Conservation (phyloP, 1,140 invertebrate genomes). For the Heliconius eleuchia region DNA sequence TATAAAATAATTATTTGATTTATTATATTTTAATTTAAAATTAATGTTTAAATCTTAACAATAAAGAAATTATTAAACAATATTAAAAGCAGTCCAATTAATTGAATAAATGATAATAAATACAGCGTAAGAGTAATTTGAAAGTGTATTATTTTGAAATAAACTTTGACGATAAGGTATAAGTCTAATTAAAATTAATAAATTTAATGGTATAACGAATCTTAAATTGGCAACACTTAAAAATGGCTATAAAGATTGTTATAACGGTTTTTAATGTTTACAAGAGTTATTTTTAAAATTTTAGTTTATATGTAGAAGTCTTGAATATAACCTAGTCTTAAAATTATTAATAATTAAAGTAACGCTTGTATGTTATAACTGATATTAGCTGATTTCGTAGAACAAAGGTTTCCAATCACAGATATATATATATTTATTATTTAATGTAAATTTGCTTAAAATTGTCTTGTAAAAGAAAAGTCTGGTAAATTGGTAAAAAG, state of each 20-base stretch:
- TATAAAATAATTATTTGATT: neutral
- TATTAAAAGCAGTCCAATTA: constrained; percentile 1
- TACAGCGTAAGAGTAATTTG: neutral
- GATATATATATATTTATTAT: too few relatives aligned
- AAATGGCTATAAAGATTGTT: constrained; percentile 18
- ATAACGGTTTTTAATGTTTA: constrained; percentile 17
- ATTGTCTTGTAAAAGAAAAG: too few relatives aligned
- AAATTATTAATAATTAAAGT: neutral
- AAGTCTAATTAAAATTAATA: constrained; percentile 32
- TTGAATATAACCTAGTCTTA: neutral
- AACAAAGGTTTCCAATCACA: too few relatives aligned
- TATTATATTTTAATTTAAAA: neutral
- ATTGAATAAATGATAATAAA: constrained; percentile 9
- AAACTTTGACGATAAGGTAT: constrained; percentile 4
- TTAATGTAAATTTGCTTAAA: too few relatives aligned
- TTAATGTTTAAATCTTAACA: neutral
- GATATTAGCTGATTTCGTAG: too few relatives aligned
- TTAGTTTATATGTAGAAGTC: neutral
- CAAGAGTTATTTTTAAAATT: neutral
- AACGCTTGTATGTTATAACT: neutral
- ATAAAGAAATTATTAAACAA: neutral
- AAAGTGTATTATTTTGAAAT: constrained; percentile 12
- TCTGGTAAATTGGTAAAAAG: too few relatives aligned
- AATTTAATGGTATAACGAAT: constrained; percentile 33
- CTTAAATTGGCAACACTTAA: constrained; percentile 34